phyloP scores from a whole-genome alignment of 2,888 invertebrate genomes.

The Xanthorhoe spadicearia region DNA sequence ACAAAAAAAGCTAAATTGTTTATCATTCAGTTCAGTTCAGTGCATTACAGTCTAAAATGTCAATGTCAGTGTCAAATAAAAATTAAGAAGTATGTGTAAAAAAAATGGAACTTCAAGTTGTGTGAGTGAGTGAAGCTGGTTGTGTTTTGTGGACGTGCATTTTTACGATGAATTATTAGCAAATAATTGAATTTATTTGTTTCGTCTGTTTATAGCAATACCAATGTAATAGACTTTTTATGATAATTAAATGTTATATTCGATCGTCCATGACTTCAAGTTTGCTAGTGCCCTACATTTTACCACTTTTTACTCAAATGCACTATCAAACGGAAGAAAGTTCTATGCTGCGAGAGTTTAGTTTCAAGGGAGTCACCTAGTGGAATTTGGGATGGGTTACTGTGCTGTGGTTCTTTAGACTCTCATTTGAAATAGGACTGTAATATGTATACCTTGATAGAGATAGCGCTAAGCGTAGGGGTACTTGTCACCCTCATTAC shows the following conservation, averaged over 20 bases:
- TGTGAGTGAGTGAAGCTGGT: slow-evolving; percentile 6
- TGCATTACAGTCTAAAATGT: not conserved
- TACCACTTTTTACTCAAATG: slow-evolving; percentile 55
- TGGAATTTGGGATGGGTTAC: slow-evolving; percentile 64
- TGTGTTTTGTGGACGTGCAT: slow-evolving; percentile 37
- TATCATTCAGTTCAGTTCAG: no score
- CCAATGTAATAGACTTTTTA: not conserved
- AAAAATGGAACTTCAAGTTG: not conserved
- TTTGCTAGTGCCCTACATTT: slow-evolving; percentile 75
- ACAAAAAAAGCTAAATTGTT: no score
- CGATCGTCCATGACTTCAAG: slow-evolving; percentile 48
- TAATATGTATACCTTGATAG: slow-evolving; percentile 78
- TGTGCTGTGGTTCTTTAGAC: slow-evolving; percentile 46
- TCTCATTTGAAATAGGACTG: slow-evolving; percentile 60
- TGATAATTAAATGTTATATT: not conserved
- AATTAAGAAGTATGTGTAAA: not conserved
- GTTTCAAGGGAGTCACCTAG: slow-evolving; percentile 73
- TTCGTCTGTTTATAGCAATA: not conserved
- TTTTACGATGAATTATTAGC: slow-evolving; percentile 7
- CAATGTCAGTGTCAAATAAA: not conserved
- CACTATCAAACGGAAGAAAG: slow-evolving; percentile 78
- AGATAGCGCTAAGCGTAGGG: slow-evolving; percentile 75
- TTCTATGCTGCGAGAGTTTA: slow-evolving; percentile 64
- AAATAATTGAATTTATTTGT: not conserved
- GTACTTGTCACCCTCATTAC: slow-evolving; percentile 76